Evolutionary conservation across 1,140 invertebrate genomes (phyloP).

Genomic region (Diploscapter pachys): DNA sequence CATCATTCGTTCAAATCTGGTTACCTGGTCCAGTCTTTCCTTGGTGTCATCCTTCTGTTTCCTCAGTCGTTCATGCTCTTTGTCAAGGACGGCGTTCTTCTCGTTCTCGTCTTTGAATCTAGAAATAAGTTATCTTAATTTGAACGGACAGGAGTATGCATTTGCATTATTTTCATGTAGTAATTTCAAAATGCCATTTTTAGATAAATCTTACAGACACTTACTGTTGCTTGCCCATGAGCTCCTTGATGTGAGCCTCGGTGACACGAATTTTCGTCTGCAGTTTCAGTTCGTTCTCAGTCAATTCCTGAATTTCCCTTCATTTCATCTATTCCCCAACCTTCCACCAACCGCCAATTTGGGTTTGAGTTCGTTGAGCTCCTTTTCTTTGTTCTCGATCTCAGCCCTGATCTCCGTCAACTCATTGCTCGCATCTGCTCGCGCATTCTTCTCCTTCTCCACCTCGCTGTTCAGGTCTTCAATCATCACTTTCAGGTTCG

Average conservation of each 20-base stretch:
- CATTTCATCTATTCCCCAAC: neutral
- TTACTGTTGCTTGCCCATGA: constrained; percentile 85
- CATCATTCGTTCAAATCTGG: constrained; percentile 29
- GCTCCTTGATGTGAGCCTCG: constrained; percentile 94
- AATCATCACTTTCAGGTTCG: constrained; percentile 87
- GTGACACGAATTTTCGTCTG: constrained; percentile 76
- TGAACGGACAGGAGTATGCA: too few species aligned
- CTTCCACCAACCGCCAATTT: constrained; percentile 59
- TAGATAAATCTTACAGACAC: too few species aligned
- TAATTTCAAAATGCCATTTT: too few species aligned
- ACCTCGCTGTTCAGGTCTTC: constrained; percentile 87
- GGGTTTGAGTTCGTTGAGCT: constrained; percentile 80
- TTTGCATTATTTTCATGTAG: too few species aligned
- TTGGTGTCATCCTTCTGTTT: too few species aligned
- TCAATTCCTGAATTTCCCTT: constrained; percentile 79
- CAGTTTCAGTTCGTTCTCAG: constrained; percentile 79
- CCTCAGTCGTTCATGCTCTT: too few species aligned
- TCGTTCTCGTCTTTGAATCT: too few species aligned
- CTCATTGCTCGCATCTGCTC: constrained; percentile 86
- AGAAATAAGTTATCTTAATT: too few species aligned
- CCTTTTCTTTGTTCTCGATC: constrained; percentile 81
- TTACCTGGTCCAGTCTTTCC: too few species aligned
- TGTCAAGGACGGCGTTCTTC: too few species aligned
- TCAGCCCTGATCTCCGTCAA: constrained; percentile 80
- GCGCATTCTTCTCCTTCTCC: constrained; percentile 19